Evolutionary conservation across 2,888 invertebrate species (phyloP), one percentile per base, ranked within the genome.

Genomic region (Nephrotoma appendiculata): DNA sequence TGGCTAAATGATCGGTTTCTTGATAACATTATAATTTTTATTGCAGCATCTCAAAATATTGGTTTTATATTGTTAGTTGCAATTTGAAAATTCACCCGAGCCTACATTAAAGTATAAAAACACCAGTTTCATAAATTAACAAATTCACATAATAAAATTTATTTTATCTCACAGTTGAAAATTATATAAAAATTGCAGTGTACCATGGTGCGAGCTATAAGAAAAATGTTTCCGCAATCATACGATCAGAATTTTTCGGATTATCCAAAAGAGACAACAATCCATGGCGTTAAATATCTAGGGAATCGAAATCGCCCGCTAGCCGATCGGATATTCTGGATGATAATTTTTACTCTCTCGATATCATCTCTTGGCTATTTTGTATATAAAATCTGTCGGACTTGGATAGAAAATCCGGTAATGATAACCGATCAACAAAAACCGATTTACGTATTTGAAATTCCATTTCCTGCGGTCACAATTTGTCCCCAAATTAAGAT

Each of bases 401-500:
- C 90, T 85, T 91, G 91, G 91, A 89, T 89, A 87, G 90, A 90
- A 6, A 89, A 91, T 0, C 91, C 91, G 0, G 91, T 91, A 0
- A 90, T 91, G 41, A 87, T 91, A 83, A 90, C 90, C 12, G 91
- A 91, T 11, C 91, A 91, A 45, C 91, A 91, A 88, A 90, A 91
- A 0, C 86, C 91, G 15, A 90, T 90, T 42, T 91, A 91, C 0
- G 90, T 91, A 41, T 89, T 90, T 86, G 90, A 89, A 87, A 90
- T 91, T 87, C 91, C 91, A 9, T 91, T 91, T 88, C 91, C 91
- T 11, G 91, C 91, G 0, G 89, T 91, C 3, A 91, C 91, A 41
- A 90, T 91, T 19, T 91, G 91, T 15, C 91, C 91, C 3, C 91
- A 91, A 88, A 90, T 90, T 6, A 91, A 91, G 89, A 91, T 90